Evolutionary conservation across 2,888 invertebrate species (phyloP).

Genomic region (Nomada ruficornis): DNA sequence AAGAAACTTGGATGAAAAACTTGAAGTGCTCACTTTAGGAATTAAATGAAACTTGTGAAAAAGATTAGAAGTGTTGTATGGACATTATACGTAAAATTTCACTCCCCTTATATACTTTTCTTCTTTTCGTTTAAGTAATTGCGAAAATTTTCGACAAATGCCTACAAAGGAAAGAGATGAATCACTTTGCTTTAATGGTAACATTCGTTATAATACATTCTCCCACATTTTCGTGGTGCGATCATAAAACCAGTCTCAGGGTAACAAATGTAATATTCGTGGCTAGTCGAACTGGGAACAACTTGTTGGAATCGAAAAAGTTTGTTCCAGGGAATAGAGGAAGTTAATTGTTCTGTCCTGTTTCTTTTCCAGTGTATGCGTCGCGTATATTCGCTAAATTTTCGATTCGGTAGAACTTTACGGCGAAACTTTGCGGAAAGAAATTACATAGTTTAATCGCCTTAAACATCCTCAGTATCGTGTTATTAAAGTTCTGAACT

Average conservation of each 20-base stretch:
- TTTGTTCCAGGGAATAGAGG: constrained; percentile 18
- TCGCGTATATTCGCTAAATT: not conserved
- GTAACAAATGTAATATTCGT: constrained; percentile 24
- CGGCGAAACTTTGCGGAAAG: not conserved
- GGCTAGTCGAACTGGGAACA: not conserved
- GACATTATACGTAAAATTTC: too few relatives aligned
- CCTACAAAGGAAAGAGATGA: too few relatives aligned
- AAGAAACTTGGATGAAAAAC: not conserved
- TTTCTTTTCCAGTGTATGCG: constrained; percentile 12
- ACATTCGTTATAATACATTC: not conserved
- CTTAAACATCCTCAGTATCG: too few relatives aligned
- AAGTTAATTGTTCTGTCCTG: constrained; percentile 40
- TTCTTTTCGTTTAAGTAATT: too few relatives aligned
- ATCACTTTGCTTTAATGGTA: too few relatives aligned
- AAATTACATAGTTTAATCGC: not conserved
- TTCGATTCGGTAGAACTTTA: constrained; percentile 1
- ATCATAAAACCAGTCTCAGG: constrained; percentile 14
- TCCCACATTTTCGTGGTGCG: not conserved
- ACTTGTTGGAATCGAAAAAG: constrained; percentile 35
- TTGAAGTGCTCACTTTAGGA: not conserved
- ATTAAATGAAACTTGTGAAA: not conserved
- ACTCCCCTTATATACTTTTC: too few relatives aligned
- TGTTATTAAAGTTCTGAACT: too few relatives aligned
- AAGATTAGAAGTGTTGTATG: too few relatives aligned
- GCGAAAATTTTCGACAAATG: too few relatives aligned